Evolutionary conservation across 1,140 invertebrate genomes (phyloP).

Genomic region (Rhizoglyphus robini): DNA sequence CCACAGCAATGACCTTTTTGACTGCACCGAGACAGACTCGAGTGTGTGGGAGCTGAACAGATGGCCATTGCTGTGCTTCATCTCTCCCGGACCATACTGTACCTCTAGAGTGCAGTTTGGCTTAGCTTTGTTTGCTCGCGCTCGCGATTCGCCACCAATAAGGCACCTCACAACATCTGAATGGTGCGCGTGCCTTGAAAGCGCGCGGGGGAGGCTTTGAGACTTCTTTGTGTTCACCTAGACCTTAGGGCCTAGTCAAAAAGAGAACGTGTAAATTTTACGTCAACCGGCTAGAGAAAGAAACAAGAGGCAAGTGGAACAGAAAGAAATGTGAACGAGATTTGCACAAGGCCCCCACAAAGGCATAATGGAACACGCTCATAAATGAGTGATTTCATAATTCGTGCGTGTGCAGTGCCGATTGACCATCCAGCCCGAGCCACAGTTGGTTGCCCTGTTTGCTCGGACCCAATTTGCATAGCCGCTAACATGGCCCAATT

Average conservation of each 20-base stretch:
- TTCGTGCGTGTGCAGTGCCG: not conserved
- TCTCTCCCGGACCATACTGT: not conserved
- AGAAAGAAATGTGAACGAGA: not conserved
- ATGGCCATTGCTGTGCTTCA: not conserved
- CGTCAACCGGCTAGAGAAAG: not conserved
- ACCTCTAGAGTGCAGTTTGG: not conserved
- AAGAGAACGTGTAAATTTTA: not conserved
- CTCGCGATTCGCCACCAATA: constrained; percentile 3
- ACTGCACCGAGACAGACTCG: not conserved
- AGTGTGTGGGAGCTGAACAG: constrained; percentile 7
- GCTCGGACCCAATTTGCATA: constrained; percentile 7
- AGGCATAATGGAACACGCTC: constrained; percentile 1
- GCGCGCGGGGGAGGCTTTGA: not conserved
- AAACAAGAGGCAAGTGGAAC: constrained; percentile 14
- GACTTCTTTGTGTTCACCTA: not conserved
- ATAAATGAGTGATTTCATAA: constrained; percentile 15
- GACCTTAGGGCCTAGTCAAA: not conserved
- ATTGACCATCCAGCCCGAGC: not conserved
- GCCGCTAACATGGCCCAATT: not conserved
- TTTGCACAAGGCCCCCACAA: not conserved
- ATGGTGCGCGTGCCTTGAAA: not conserved
- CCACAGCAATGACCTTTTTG: constrained; percentile 9
- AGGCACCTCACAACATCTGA: not conserved
- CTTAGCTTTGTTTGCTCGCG: not conserved
- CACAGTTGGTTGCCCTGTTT: not conserved